These are phyloP conservation scores for Cremastinae sp. DNA, from an alignment of 2,888 invertebrate genomes.

Conservation along the genomic window DNA sequence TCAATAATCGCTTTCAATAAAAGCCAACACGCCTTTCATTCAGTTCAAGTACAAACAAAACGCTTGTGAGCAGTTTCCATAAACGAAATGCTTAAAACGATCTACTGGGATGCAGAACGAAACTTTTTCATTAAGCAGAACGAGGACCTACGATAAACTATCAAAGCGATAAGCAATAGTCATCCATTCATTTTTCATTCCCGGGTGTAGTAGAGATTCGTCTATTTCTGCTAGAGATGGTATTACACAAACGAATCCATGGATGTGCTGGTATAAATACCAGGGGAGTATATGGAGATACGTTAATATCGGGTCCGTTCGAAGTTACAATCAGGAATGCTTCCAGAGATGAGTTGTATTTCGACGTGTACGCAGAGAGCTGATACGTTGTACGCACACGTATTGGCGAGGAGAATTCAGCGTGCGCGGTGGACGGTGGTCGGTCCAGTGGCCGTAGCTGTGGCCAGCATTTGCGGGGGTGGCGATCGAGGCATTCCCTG, in stretches of 20 bases:
- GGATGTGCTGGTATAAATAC: conserved; percentile 33
- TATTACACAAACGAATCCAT: conserved; percentile 24
- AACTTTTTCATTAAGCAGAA: conserved; percentile 18
- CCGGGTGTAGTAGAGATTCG: conserved; percentile 20
- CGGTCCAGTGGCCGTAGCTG: conserved; percentile 79
- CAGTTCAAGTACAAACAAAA: too few relatives aligned
- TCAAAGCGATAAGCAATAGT: conserved; percentile 47
- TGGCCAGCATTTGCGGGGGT: conserved; percentile 76
- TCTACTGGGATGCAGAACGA: conserved; percentile 1
- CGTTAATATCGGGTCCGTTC: conserved; percentile 46
- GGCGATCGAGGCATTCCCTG: conserved; percentile 73
- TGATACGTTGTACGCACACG: conserved; percentile 52
- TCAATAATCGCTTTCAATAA: background rate
- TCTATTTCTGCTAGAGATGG: conserved; percentile 16
- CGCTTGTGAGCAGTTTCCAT: background rate
- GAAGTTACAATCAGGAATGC: conserved; percentile 64
- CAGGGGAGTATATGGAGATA: conserved; percentile 53
- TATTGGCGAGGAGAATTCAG: conserved; percentile 52
- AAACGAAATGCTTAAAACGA: background rate
- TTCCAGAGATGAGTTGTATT: conserved; percentile 60
- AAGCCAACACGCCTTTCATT: too few relatives aligned
- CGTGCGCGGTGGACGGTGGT: conserved; percentile 75
- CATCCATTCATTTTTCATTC: conserved; percentile 57
- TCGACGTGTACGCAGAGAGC: conserved; percentile 18
- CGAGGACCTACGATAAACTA: conserved; percentile 12